Base-by-base conservation (phyloP, 2,797 vertebrate genomes). In the Galagoides demidoff region DNA sequence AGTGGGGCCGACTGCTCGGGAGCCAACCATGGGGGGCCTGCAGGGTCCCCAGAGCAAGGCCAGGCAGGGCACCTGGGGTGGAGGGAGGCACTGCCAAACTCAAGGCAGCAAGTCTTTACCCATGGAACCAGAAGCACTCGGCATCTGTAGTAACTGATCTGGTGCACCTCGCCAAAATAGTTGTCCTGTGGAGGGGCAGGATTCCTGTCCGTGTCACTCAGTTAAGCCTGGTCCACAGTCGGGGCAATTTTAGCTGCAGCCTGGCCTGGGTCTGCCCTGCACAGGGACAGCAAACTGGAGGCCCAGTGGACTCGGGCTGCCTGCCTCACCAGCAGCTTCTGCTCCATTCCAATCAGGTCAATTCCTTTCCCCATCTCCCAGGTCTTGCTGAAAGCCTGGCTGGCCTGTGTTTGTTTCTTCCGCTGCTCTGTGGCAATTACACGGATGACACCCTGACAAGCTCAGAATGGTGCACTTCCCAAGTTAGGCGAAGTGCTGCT, bases 151-250 rank as follows among this genome's bases (percentile, higher is more conserved):
- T 31, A 29, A 61, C 49, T 9, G 17, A 43, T 2, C n/a, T 0
- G 43, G 39, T 1, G 0, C 8, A 17, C 1, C 70, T 83, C 29
- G 4, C 17, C 27, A 7, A 34, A 45, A 10, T 0, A 5, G 1
- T 39, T n/a, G 19, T 29, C 81, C 45, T 2, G 1, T 0, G 2
- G 45, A 89, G 16, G 43, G 11, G 31, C 57, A 63, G 57, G 39
- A 19, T 3, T 17, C 57, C 55, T 7, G 1, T 27, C 4, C 1
- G 4, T 2, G 2, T 34, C 61, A 31, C 73, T 31, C 7, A 1
- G 63, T 12, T 12, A 61, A 55, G 64, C 77, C 31, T 39, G 86
- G 25, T 29, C 52, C 27, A 7, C 16, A 16, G 55, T 1, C 27
- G 29, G 77, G 34, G 11, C 20, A 4, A 9, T 25, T 27, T 22